phyloP scores from a whole-genome alignment of 2,113 vertebrate species.

The Tringa solitaria region DNA sequence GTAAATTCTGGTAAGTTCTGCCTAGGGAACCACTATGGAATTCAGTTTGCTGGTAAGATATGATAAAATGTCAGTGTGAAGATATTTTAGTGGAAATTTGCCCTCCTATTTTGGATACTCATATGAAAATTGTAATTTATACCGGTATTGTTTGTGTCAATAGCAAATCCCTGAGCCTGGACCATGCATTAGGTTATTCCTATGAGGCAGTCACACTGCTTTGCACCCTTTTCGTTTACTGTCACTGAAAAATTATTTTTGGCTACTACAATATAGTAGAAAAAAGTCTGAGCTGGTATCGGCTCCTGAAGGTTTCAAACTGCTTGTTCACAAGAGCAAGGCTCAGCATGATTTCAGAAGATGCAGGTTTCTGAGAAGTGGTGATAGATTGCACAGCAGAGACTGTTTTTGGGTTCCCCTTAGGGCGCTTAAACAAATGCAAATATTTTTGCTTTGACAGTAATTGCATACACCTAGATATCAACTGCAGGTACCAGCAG shows the following conservation, averaged over 20 bases:
- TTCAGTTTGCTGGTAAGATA: not conserved
- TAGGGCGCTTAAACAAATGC: conserved; percentile 44
- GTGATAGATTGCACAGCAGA: not conserved
- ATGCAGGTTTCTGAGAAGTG: not conserved
- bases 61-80: not conserved
- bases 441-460: conserved; percentile 94
- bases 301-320: not conserved
- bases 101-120: not conserved
- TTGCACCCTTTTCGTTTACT: not conserved
- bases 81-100: not conserved
- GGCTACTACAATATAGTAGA: not conserved
- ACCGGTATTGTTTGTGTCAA: not conserved
- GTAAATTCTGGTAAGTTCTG: not conserved
- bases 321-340: not conserved
- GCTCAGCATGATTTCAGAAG: not conserved
- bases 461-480: conserved; percentile 79
- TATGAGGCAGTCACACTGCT: not conserved
- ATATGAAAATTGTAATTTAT: not conserved
- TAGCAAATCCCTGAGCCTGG: not conserved
- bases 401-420: not conserved
- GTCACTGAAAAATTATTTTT: not conserved
- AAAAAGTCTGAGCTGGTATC: not conserved
- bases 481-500: not conserved
- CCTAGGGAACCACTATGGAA: not conserved
- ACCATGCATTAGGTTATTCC: not conserved